Evolutionary conservation across 1,140 invertebrate species (phyloP).

Genomic region (Zaprionus ghesquierei): DNA sequence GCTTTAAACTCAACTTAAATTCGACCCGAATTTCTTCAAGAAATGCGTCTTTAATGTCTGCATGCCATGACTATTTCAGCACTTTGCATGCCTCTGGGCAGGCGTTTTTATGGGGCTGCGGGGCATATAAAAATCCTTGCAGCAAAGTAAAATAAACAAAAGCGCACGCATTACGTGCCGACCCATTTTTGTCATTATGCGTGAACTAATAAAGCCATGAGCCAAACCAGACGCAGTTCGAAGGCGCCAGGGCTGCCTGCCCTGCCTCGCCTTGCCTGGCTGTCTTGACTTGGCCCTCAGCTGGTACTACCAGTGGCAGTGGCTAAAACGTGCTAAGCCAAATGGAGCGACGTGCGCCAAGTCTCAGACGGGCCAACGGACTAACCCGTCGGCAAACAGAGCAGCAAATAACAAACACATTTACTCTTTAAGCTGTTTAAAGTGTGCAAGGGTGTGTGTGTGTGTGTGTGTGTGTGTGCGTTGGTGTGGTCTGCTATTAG

Average conservation of each 20-base stretch:
- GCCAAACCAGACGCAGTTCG: conserved; percentile 40
- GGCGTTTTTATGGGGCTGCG: conserved; percentile 52
- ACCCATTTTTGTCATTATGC: conserved; percentile 76
- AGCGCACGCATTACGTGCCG: conserved; percentile 73
- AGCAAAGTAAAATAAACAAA: conserved; percentile 67
- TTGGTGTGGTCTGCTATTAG: conserved; percentile 22
- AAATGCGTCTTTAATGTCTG: not conserved
- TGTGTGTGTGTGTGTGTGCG: conserved; percentile 1
- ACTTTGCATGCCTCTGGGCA: conserved; percentile 7
- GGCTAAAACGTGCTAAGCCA: conserved; percentile 69
- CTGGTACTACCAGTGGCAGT: conserved; percentile 8
- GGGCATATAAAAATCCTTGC: conserved; percentile 67
- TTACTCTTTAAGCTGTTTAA: conserved; percentile 56
- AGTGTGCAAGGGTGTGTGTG: conserved; percentile 10
- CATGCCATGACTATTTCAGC: not conserved
- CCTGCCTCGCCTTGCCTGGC: conserved; percentile 17
- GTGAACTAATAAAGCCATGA: conserved; percentile 73
- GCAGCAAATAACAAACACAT: conserved; percentile 17
- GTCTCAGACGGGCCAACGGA: conserved; percentile 18
- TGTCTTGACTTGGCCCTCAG: not conserved
- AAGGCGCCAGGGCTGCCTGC: not conserved
- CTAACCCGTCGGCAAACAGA: conserved; percentile 28
- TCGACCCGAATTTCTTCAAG: not conserved
- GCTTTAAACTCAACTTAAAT: not conserved
- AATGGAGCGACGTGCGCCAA: conserved; percentile 45